phyloP scores from a whole-genome alignment of 2,797 vertebrate genomes.

The Vireo griseus region DNA sequence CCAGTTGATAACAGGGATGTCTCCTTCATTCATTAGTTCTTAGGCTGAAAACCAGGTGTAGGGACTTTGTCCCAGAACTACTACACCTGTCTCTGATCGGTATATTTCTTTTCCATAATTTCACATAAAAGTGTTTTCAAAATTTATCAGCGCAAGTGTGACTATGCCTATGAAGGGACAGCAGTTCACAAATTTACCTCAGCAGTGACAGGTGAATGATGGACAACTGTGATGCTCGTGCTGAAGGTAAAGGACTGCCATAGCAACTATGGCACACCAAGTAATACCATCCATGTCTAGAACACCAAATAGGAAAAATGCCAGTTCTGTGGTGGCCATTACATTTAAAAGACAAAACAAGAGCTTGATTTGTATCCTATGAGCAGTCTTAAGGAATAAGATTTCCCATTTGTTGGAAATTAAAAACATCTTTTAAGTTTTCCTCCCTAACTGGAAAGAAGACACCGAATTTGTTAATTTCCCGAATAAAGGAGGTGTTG shows the following conservation, averaged over 20 bases:
- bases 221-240: background rate
- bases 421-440: background rate
- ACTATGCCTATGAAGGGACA: background rate
- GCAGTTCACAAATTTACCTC: background rate
- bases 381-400: background rate
- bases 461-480: background rate
- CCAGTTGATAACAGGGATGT: background rate
- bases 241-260: background rate
- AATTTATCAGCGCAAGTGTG: background rate
- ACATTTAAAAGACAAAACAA: background rate
- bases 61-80: background rate
- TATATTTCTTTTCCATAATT: background rate
- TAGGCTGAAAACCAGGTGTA: background rate
- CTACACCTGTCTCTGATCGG: background rate
- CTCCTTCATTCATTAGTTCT: background rate
- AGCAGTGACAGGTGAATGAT: background rate
- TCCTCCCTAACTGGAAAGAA: background rate
- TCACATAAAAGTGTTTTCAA: background rate
- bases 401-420: background rate
- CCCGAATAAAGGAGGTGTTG: background rate
- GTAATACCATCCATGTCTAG: background rate
- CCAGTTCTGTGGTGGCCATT: background rate
- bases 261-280: background rate
- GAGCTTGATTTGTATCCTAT: background rate
- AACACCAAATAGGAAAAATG: background rate